These are phyloP conservation scores for Petaurus breviceps DNA, from an alignment of 2,113 vertebrate genomes.

Conservation along the genomic window DNA sequence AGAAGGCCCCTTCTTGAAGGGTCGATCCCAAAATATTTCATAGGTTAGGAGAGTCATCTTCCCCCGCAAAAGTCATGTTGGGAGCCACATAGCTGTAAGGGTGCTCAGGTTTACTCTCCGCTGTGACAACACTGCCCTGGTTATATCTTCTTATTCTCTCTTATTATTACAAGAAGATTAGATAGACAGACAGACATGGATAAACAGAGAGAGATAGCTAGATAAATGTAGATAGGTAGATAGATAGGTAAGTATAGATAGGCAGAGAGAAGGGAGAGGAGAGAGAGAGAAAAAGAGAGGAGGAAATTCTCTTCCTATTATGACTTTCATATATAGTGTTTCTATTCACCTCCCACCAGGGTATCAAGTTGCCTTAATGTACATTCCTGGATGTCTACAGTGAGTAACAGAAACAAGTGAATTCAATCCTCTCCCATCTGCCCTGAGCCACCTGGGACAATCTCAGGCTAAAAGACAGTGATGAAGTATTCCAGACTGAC, in stretches of 20 bases:
- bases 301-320: slow-evolving; percentile 24
- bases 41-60: slow-evolving; percentile 28
- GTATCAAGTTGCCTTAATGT: slow-evolving; percentile 26
- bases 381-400: slow-evolving; percentile 48
- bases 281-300: too few relatives aligned
- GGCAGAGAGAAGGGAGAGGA: too few relatives aligned
- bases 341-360: slow-evolving; percentile 31
- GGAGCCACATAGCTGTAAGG: slow-evolving; percentile 30
- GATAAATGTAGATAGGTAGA: too few relatives aligned
- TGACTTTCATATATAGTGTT: slow-evolving; percentile 51
- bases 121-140: neutral
- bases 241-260: too few relatives aligned
- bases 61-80: neutral
- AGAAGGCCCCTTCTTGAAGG: slow-evolving; percentile 68
- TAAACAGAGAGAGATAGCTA: too few relatives aligned
- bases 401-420: slow-evolving; percentile 14
- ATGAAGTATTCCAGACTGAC: slow-evolving; percentile 23
- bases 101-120: slow-evolving; percentile 8
- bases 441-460: neutral
- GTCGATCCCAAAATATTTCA: slow-evolving; percentile 62
- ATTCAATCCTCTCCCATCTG: neutral
- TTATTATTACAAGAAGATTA: too few relatives aligned
- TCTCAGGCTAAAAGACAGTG: slow-evolving; percentile 19
- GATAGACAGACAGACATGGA: too few relatives aligned
- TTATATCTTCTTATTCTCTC: too few relatives aligned